Conservation (phyloP, 1,140 invertebrate genomes). For the Micrasema minimum region DNA sequence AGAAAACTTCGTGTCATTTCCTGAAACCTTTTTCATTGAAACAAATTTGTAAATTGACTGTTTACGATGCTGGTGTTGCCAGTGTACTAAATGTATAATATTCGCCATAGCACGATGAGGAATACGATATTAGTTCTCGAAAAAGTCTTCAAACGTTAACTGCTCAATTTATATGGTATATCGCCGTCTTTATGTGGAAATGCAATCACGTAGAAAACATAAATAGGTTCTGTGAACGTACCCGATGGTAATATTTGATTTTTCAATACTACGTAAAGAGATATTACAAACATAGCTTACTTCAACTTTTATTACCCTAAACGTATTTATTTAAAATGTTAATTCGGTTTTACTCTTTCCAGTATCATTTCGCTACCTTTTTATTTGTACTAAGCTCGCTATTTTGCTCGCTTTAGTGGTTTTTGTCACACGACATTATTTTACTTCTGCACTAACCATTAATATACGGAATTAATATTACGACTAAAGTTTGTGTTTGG, state of each 20-base stretch:
- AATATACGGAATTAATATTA: too few relatives aligned
- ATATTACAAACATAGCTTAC: too few relatives aligned
- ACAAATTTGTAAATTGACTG: not conserved
- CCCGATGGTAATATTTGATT: too few relatives aligned
- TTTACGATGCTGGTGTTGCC: not conserved
- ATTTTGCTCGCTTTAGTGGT: not conserved
- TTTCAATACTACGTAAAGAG: too few relatives aligned
- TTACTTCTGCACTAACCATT: too few relatives aligned
- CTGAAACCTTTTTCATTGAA: not conserved
- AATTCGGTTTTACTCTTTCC: too few relatives aligned
- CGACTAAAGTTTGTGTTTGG: too few relatives aligned
- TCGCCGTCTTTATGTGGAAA: slow-evolving; percentile 4
- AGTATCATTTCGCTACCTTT: too few relatives aligned
- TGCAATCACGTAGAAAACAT: slow-evolving; percentile 5
- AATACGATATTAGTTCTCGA: too few relatives aligned
- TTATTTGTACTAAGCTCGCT: not conserved
- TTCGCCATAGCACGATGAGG: not conserved
- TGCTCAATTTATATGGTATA: slow-evolving; percentile 1
- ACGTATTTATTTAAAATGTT: not conserved
- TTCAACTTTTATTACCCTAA: not conserved
- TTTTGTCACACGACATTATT: too few relatives aligned
- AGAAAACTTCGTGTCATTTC: too few relatives aligned
- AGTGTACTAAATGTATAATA: not conserved
- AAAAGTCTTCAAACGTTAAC: not conserved
- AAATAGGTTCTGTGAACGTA: too few relatives aligned